phyloP scores from a whole-genome alignment of 1,140 invertebrate species.

The Physella acuta region DNA sequence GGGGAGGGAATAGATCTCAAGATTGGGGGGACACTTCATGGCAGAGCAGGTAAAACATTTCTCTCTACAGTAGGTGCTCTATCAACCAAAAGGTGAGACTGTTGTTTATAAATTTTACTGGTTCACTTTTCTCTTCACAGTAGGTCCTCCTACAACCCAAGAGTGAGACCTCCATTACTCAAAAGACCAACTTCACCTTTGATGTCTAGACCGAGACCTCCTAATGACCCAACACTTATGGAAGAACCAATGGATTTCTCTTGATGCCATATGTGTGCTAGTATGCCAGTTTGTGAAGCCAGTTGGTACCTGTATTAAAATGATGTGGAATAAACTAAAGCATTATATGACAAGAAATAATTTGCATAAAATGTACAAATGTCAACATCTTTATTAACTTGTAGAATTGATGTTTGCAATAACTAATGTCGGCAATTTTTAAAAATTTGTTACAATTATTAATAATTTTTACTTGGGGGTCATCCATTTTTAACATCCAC shows the following conservation, averaged over 20 bases:
- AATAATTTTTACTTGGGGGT: too few relatives aligned
- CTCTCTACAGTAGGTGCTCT: background rate
- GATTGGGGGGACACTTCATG: background rate
- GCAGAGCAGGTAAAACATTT: constrained; percentile 6
- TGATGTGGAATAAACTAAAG: too few relatives aligned
- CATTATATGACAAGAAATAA: too few relatives aligned
- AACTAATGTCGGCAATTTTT: too few relatives aligned
- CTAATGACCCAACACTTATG: constrained; percentile 10
- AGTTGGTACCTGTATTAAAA: too few relatives aligned
- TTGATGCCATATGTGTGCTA: too few relatives aligned
- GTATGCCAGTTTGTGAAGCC: too few relatives aligned
- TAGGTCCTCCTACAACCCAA: background rate
- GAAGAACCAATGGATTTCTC: constrained; percentile 12
- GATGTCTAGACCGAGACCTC: constrained; percentile 18
- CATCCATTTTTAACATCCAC: too few relatives aligned
- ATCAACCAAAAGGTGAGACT: background rate
- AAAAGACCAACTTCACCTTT: constrained; percentile 14
- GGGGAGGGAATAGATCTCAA: background rate
- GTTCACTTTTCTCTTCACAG: background rate
- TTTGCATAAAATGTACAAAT: too few relatives aligned
- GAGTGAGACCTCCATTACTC: background rate
- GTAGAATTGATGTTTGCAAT: too few relatives aligned
- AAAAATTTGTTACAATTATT: too few relatives aligned
- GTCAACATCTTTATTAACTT: too few relatives aligned
- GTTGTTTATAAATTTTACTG: background rate